These are phyloP conservation scores for Caprella mutica DNA, from an alignment of 2,888 invertebrate genomes.

Conservation along the genomic window DNA sequence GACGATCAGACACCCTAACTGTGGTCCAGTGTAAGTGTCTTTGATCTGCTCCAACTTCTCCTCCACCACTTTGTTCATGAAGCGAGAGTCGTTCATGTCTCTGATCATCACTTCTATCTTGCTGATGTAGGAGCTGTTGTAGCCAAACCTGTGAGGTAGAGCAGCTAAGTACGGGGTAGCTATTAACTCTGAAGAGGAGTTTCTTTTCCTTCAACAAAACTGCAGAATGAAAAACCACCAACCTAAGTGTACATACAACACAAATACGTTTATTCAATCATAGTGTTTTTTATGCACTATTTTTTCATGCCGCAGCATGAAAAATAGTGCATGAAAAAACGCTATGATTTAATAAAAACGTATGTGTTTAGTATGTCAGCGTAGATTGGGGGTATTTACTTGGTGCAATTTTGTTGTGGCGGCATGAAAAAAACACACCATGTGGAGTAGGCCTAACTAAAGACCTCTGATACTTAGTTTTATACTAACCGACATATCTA, in stretches of 20 bases:
- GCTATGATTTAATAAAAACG: too few relatives aligned
- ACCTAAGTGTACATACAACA: background rate
- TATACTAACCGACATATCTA: too few relatives aligned
- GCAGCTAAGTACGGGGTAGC: background rate
- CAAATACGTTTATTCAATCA: background rate
- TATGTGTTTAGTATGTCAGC: too few relatives aligned
- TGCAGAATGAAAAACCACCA: conserved; percentile 8
- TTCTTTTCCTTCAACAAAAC: background rate
- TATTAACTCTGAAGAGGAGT: background rate
- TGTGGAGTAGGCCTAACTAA: too few relatives aligned
- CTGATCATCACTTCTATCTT: conserved; percentile 98
- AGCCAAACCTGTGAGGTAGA: conserved; percentile 60
- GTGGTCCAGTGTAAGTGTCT: conserved; percentile 49
- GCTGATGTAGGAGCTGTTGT: conserved; percentile 66
- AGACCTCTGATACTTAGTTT: too few relatives aligned
- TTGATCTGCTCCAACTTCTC: conserved; percentile 42
- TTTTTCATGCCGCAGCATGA: background rate
- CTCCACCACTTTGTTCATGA: conserved; percentile 73
- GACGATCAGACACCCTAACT: conserved; percentile 81
- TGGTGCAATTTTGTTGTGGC: too few relatives aligned
- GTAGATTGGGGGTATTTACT: too few relatives aligned
- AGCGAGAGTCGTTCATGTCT: conserved; percentile 88
- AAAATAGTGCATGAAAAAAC: background rate
- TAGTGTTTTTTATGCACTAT: background rate
- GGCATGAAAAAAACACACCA: too few relatives aligned